Base-by-base conservation (phyloP, 2,797 vertebrate species). In the Myotis planiceps region DNA sequence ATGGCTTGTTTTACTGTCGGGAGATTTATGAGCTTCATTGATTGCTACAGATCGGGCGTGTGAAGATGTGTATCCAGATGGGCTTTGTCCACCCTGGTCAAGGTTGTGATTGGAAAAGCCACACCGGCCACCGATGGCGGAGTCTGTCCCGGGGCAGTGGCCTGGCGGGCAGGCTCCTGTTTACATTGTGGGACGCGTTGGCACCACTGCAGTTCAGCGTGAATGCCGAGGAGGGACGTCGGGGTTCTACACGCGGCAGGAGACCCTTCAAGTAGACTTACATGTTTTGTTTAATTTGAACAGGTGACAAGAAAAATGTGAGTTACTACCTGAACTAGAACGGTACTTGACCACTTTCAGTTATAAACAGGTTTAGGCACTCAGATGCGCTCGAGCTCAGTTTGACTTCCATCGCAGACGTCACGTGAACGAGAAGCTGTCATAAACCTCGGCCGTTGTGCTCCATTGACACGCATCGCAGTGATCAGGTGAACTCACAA, bases 131-230 rank as follows among this genome's bases (percentile, higher is more conserved):
- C 97, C 29, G 25, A 89, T 98, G 97, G 95, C 92, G 96, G 94
- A 91, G 82, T 91, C 95, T 96, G 93, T 96, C 92, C 95, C 65
- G 86, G 98, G 96, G 96, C 97, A 96, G 89, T 90, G 96, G 97
- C 75, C 94, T 60, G 95, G 49, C 85, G 88, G 83, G 95, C 96
- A 92, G 55, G 55, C 55, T 58, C 55, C 55, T 27, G 92, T 93
- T 97, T 96, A 49, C 87, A 29, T 97, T 86, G 97, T 90, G 83
- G 94, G 95, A 96, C 87, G 98, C 97, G 84, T 94, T 92, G 94
- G 95, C 92, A 98, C 97, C 90, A 93, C 96, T 97, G 98, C 98
- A 98, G 98, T 98, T 98, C 98, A 92, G 96, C 66, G 91, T 98
- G 98, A 95, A 66, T 81, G 16, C 90, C 96, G 94, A 97, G 92